Evolutionary conservation across 2,113 vertebrate genomes (phyloP).

Genomic region (Aptenodytes patagonicus): DNA sequence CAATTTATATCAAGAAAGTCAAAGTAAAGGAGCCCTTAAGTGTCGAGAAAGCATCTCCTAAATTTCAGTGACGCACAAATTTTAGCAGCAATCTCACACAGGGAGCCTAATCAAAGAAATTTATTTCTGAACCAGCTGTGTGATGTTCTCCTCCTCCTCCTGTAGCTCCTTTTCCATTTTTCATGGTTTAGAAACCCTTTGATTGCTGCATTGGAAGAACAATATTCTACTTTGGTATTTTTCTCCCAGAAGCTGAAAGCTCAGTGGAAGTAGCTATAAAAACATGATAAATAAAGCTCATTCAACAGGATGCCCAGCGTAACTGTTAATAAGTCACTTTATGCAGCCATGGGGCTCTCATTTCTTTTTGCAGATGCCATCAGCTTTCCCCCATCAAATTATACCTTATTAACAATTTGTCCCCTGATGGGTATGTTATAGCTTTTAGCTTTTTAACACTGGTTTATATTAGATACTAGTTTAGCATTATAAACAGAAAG

Average conservation of each 20-base stretch:
- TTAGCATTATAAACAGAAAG: neutral
- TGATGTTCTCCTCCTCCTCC: neutral
- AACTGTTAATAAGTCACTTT: neutral
- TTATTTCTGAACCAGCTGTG: neutral
- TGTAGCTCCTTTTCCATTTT: neutral
- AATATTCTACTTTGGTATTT: neutral
- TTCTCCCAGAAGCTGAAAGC: neutral
- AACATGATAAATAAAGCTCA: conserved; percentile 9
- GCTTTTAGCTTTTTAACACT: neutral
- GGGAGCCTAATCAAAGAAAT: neutral
- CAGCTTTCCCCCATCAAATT: neutral
- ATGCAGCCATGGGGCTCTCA: neutral
- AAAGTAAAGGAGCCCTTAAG: neutral
- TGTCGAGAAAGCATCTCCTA: neutral
- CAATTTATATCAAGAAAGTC: neutral
- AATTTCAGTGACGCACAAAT: neutral
- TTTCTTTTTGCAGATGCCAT: neutral
- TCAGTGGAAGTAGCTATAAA: neutral
- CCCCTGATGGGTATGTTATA: neutral
- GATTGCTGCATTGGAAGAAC: neutral
- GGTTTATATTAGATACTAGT: neutral
- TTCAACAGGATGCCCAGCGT: neutral
- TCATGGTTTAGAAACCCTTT: neutral
- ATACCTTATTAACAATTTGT: neutral
- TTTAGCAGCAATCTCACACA: neutral